phyloP scores from a whole-genome alignment of 2,113 vertebrate genomes.

The Notothenia coriiceps region DNA sequence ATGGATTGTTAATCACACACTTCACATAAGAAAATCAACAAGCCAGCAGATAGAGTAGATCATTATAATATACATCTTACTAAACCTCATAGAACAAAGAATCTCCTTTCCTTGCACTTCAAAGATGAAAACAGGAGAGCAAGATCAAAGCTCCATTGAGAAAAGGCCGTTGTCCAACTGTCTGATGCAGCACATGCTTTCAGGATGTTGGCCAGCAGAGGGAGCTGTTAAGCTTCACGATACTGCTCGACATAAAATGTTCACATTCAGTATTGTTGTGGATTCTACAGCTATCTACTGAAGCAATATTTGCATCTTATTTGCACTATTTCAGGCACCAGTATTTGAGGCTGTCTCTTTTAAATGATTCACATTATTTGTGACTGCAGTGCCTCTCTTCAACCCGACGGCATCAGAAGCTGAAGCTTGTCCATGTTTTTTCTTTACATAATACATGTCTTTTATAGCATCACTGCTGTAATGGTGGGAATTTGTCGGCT shows the following conservation, averaged over 20 bases:
- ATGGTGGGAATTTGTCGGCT: conserved; percentile 3
- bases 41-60: neutral
- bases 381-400: neutral
- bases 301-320: conserved; percentile 53
- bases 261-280: conserved; percentile 44
- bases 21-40: neutral
- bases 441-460: conserved; percentile 32
- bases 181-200: conserved; percentile 1
- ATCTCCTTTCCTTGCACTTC: neutral
- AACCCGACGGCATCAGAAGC: neutral
- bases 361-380: conserved; percentile 28
- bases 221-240: conserved; percentile 65
- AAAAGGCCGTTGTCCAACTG: neutral
- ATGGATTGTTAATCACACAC: neutral
- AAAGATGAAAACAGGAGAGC: neutral
- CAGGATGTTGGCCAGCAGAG: conserved; percentile 68
- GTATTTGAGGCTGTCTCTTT: conserved; percentile 5
- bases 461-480: conserved; percentile 31
- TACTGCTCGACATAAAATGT: conserved; percentile 7
- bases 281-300: conserved; percentile 40
- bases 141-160: conserved; percentile 6
- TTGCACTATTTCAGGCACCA: neutral
- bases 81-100: neutral
- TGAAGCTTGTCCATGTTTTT: conserved; percentile 23
- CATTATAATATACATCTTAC: neutral